These are phyloP conservation scores for Drosophila prolongata DNA, from an alignment of 2,888 invertebrate species.

Conservation along the genomic window DNA sequence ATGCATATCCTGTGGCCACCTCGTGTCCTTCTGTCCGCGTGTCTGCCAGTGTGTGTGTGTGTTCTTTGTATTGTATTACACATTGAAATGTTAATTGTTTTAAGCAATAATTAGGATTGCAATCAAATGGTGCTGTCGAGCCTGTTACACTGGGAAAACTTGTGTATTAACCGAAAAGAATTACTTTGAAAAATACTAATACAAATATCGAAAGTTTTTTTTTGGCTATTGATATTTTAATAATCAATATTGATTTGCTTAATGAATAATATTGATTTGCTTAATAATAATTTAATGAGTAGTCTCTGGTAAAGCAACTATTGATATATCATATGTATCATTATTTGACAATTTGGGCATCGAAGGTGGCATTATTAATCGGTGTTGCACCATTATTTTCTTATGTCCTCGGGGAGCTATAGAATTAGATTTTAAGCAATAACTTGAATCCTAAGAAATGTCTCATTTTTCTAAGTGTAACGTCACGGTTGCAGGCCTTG, in stretches of 20 bases:
- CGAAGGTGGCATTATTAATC: too few species aligned
- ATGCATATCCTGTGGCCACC: conserved; percentile 70
- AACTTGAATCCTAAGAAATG: too few species aligned
- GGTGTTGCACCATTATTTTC: too few species aligned
- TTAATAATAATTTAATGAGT: too few species aligned
- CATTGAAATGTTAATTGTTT: conserved; percentile 81
- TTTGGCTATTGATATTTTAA: too few species aligned
- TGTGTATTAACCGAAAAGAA: background rate
- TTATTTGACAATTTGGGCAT: too few species aligned
- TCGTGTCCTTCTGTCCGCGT: conserved; percentile 15
- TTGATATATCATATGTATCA: too few species aligned
- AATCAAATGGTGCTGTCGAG: conserved; percentile 67
- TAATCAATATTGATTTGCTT: too few species aligned
- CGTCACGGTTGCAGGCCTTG: conserved; percentile 37
- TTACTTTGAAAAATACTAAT: background rate
- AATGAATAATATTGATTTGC: too few species aligned
- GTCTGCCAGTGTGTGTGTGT: conserved; percentile 21
- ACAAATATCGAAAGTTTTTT: background rate
- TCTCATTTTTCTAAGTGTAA: conserved; percentile 11
- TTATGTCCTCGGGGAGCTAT: too few species aligned
- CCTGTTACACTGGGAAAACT: conserved; percentile 1
- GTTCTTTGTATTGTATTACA: conserved; percentile 69
- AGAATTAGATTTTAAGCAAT: too few species aligned
- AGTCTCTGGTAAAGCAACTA: too few species aligned
- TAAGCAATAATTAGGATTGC: conserved; percentile 79